Evolutionary conservation across 2,113 vertebrate species (phyloP).

Genomic region (Enhydra lutris): DNA sequence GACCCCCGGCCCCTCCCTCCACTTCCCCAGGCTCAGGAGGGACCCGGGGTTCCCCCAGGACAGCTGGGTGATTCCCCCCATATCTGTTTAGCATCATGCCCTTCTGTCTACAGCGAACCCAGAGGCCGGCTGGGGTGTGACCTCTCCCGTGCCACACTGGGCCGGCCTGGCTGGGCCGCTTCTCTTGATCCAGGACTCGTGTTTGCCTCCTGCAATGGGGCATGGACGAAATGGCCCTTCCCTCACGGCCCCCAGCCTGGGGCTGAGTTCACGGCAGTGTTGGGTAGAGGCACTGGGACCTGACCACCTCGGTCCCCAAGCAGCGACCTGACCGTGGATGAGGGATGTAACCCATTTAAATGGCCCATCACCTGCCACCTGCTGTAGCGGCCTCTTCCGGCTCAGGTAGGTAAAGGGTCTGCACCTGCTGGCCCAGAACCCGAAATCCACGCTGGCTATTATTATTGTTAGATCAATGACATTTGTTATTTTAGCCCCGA

Average conservation of each 20-base stretch:
- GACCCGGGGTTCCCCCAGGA: not conserved
- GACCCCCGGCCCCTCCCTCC: not conserved
- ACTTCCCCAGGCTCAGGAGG: not conserved
- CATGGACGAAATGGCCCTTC: fast-evolving
- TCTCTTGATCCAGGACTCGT: not conserved
- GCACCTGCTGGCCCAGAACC: not conserved
- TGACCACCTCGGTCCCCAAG: not conserved
- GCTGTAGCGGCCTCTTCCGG: not conserved
- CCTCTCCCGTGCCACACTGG: fast-evolving
- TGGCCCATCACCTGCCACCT: fast-evolving
- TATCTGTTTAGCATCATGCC: fast-evolving
- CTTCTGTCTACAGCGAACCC: too few relatives aligned
- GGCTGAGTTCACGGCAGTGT: not conserved
- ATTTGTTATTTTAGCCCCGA: not conserved
- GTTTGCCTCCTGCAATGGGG: not conserved
- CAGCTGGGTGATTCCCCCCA: fast-evolving
- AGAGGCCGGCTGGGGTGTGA: not conserved
- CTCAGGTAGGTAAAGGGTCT: not conserved
- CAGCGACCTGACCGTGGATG: not conserved
- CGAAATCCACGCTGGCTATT: fast-evolving
- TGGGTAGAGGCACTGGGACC: not conserved
- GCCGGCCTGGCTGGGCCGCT: fast-evolving
- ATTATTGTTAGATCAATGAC: not conserved
- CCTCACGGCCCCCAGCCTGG: fast-evolving
- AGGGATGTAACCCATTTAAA: not conserved